Conservation (phyloP, 2,113 vertebrate genomes). For the Syrrhaptes paradoxus region DNA sequence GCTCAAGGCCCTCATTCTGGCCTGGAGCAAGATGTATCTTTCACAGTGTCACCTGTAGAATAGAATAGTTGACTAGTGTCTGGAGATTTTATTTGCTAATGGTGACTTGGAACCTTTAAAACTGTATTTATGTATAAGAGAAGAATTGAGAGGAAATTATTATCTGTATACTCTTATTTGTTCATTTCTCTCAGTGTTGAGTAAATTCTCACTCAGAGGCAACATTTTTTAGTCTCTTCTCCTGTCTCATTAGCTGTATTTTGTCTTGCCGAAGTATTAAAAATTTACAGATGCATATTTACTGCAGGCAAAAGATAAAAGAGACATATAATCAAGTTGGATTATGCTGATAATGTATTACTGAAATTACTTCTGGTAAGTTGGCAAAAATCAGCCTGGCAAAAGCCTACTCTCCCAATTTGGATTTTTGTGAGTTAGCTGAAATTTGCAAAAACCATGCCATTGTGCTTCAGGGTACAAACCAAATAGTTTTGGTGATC, state of each 20-base stretch:
- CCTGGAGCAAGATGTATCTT: not conserved
- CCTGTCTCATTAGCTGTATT: not conserved
- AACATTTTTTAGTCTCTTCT: not conserved
- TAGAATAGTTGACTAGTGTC: not conserved
- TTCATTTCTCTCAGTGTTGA: not conserved
- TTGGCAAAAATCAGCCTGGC: not conserved
- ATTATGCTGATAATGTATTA: not conserved
- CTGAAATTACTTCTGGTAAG: constrained; percentile 11
- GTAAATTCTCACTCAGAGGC: not conserved
- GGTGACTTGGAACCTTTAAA: not conserved
- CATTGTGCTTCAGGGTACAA: not conserved
- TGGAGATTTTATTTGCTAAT: not conserved
- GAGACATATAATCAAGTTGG: not conserved
- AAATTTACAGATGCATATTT: not conserved
- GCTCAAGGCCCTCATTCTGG: not conserved
- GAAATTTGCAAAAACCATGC: not conserved
- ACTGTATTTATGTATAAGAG: not conserved
- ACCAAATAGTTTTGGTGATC: not conserved
- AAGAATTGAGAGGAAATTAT: not conserved
- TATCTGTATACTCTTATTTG: not conserved
- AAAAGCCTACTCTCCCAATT: not conserved
- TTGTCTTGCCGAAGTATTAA: not conserved
- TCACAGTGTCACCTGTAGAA: not conserved
- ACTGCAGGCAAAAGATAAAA: not conserved
- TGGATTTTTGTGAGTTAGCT: constrained; percentile 2